Conservation (phyloP, 2,888 invertebrate species). For the Scaptomyza flava region DNA sequence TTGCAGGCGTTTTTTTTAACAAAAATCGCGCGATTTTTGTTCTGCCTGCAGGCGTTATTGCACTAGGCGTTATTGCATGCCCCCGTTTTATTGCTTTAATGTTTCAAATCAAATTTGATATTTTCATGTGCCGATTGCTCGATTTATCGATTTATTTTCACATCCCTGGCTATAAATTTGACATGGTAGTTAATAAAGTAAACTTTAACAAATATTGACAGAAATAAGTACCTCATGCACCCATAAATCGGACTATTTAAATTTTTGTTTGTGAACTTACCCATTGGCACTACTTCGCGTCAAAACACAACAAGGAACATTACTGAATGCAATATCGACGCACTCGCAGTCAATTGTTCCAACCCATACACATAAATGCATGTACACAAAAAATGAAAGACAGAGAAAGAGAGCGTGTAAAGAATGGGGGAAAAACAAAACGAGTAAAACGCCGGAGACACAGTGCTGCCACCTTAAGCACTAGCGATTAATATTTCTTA, state of each 20-base stretch:
- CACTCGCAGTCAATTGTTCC: conserved; percentile 50
- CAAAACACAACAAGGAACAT: conserved; percentile 20
- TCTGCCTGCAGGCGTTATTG: no score
- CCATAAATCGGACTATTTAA: neutral
- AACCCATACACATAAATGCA: conserved; percentile 52
- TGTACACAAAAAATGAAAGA: conserved; percentile 52
- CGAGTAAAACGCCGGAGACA: conserved; percentile 55
- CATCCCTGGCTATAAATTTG: conserved; percentile 33
- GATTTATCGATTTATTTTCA: conserved; percentile 14
- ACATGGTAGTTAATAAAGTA: neutral
- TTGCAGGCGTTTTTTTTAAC: no score
- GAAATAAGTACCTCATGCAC: neutral
- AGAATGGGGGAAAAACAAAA: conserved; percentile 54
- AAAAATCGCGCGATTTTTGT: no score
- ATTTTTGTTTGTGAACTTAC: conserved; percentile 25
- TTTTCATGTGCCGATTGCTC: neutral
- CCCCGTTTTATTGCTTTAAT: neutral
- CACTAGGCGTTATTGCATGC: no score
- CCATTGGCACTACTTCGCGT: conserved; percentile 24
- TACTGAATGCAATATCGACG: conserved; percentile 51
- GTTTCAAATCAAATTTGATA: conserved; percentile 12
- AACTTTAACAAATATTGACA: neutral
- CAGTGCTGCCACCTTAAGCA: conserved; percentile 41
- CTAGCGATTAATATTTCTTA: conserved; percentile 16
- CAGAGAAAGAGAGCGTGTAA: conserved; percentile 39